These are phyloP conservation scores for Acanthococcus lagerstroemiae DNA, from an alignment of 2,888 invertebrate genomes.

Conservation along the genomic window DNA sequence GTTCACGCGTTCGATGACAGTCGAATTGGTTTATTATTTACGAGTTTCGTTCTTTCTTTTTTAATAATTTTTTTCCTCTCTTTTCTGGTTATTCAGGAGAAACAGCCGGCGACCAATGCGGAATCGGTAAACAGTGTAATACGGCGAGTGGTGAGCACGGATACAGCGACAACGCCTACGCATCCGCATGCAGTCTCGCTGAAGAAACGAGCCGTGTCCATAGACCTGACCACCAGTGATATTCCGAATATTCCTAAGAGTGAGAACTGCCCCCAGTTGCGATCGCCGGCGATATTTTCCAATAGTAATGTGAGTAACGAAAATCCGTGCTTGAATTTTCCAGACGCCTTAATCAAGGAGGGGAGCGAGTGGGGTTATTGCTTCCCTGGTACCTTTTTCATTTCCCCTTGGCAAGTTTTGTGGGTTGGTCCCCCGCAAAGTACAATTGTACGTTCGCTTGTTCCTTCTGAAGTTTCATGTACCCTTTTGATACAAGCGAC, in stretches of 20 bases:
- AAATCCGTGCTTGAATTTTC: no score
- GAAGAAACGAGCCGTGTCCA: slow-evolving; percentile 19
- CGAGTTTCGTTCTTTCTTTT: not conserved
- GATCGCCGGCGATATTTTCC: slow-evolving; percentile 30
- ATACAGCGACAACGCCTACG: slow-evolving; percentile 26
- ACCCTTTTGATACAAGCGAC: no score
- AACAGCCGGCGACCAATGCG: not conserved
- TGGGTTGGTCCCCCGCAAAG: no score
- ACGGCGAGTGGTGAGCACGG: slow-evolving; percentile 15
- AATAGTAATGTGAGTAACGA: slow-evolving; percentile 30
- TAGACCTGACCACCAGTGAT: slow-evolving; percentile 9
- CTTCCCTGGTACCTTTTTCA: no score
- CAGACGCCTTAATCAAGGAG: no score
- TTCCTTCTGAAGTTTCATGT: no score
- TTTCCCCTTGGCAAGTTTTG: no score
- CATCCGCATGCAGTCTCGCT: slow-evolving; percentile 20
- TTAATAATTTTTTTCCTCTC: not conserved
- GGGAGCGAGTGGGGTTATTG: no score
- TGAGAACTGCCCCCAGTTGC: slow-evolving; percentile 14
- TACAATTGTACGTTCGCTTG: no score
- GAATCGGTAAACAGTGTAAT: slow-evolving; percentile 1
- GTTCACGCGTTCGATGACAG: no score
- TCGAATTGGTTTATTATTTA: not conserved
- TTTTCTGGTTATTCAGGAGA: slow-evolving; percentile 11
- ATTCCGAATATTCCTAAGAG: not conserved